Evolutionary conservation across 2,888 invertebrate genomes (phyloP), one percentile per base, ranked within the genome.

Genomic region (Stictocephala bisonia): DNA sequence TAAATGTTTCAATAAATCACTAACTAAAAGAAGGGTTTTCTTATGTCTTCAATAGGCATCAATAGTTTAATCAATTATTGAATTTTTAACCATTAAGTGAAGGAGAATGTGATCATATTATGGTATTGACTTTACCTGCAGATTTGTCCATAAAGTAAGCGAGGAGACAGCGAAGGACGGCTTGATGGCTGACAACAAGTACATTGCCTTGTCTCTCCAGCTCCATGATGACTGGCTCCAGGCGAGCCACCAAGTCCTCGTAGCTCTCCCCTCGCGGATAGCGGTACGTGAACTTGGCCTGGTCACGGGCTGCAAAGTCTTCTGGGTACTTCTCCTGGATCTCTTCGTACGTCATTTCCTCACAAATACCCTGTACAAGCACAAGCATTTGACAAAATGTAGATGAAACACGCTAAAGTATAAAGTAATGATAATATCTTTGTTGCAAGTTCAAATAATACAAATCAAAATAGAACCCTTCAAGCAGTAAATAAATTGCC

Each of bases 211-310:
- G 98, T 26, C 99, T 86, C 85, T 99, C 99, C 81, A 99, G 85
- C 86, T 99, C 99, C 98, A 99, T 97, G 80, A 99, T 99, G 74
- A 99, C 98, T 0, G 99, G 99, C 84, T 99, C 99, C 75, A 99
- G 87, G 29, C 99, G 87, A 1, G 97, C 97, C 20, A 99, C 99
- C 79, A 99, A 87, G 87, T 99, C 99, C 85, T 99, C 98, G 83
- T 99, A 99, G 81, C 97, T 97, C 87, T 99, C 95, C 0, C 95
- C 95, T 51, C 95, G 88, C 0, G 95, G 95, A 69, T 79, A 79
- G 71, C 95, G 88, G 84, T 95, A 95, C 24, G 97, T 96, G 84
- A 98, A 99, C 87, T 99, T 99, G 85, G 98, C 97, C 78, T 93
- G 92, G 86, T 99, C 99, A 70, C 99, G 88, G 15, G 96, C 92